Evolutionary conservation across 2,888 invertebrate species (phyloP).

Genomic region (Eupithecia subumbrata): DNA sequence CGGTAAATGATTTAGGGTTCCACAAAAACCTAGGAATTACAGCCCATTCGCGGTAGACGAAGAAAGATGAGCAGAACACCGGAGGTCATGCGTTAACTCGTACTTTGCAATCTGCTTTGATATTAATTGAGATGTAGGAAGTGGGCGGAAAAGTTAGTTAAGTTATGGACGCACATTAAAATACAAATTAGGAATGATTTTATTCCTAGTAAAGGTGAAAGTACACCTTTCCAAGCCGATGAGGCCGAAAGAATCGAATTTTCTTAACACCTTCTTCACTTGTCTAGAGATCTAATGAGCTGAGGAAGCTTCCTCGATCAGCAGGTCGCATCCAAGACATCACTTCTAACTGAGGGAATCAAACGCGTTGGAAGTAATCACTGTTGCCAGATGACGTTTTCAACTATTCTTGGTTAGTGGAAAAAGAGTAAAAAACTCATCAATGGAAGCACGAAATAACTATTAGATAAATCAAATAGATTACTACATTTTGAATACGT

Average conservation of each 20-base stretch:
- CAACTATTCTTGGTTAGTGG: background rate
- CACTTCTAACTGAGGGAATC: no score
- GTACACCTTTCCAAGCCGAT: background rate
- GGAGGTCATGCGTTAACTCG: constrained; percentile 42
- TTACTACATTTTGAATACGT: background rate
- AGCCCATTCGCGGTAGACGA: constrained; percentile 53
- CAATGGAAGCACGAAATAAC: background rate
- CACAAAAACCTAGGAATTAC: constrained; percentile 67
- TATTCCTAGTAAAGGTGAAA: background rate
- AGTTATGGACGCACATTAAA: background rate
- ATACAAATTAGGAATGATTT: background rate
- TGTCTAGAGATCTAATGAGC: no score
- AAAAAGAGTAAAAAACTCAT: background rate
- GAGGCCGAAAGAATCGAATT: no score
- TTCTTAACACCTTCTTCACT: no score
- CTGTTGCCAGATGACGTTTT: background rate
- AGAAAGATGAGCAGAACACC: constrained; percentile 39
- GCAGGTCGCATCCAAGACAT: no score
- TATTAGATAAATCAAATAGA: background rate
- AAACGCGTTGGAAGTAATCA: no score
- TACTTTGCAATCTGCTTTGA: constrained; percentile 36
- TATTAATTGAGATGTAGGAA: constrained; percentile 37
- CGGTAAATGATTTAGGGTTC: constrained; percentile 65
- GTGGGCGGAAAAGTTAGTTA: constrained; percentile 21
- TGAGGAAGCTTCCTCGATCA: no score